Base-by-base conservation (phyloP, 1,140 invertebrate genomes). In the Leptinotarsa defecta region DNA sequence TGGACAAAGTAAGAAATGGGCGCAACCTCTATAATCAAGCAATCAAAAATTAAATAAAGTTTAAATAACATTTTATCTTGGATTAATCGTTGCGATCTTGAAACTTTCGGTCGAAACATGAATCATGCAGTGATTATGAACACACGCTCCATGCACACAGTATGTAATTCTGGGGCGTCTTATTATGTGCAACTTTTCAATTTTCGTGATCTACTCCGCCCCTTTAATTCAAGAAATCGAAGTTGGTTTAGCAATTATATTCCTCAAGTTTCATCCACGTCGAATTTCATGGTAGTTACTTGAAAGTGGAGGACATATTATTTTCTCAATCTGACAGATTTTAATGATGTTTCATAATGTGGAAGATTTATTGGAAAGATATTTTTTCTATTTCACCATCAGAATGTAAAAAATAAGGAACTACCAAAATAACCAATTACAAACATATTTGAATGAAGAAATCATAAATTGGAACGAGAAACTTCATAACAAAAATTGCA, bases 121-220 rank as follows among this genome's bases (percentile, higher is more conserved):
- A 57, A 57, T 57, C 52, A 57, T 57, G 52, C 15, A 57, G 52
- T 13, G 52, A 57, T 57, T 57, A 57, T 19, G 52, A 57, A 57
- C 52, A 57, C 52, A 57, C 52, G 52, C 52, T 57, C 15, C 52
- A 57, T 57, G 52, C 52, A 15, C n/a, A 19, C 52, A 57, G 15
- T 57, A 19, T 57, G 52, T 57, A 57, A 57, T 57, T 57, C 15
- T 57, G 52, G n/a, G n/a, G n/a, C 52, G 15, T 19, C 52, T 57
- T 57, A 57, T 57, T 57, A 57, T 57, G 15, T 57, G 52, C 52
- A 43, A 43, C 52, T 69, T 69, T 69, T 34, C 48, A 19, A 69
- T 43, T 69, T 48, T 69, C 68, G 68, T 69, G 68, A 69, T 69
- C 68, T 69, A 69, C 68, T 34, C 68, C 68, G 13, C 68, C 68